phyloP scores from a whole-genome alignment of 2,113 vertebrate genomes.

The Mystacornis crossleyi region DNA sequence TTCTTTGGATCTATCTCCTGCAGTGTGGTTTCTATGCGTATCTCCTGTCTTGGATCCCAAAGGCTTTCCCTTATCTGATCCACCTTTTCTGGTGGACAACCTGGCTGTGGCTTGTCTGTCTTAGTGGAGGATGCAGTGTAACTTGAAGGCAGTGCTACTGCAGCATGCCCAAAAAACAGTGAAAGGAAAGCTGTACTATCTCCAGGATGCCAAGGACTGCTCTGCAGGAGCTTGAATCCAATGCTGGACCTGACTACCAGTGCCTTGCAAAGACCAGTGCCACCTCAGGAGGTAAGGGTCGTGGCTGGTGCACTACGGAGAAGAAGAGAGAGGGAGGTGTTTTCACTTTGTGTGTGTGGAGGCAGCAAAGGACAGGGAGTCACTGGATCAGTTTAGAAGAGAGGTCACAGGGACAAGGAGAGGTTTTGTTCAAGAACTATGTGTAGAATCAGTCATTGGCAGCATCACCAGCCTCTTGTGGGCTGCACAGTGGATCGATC shows the following conservation, averaged over 20 bases:
- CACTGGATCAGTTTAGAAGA: neutral
- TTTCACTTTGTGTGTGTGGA: neutral
- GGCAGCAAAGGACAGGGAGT: neutral
- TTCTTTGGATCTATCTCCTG: neutral
- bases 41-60: neutral
- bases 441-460: neutral
- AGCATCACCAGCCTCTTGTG: neutral
- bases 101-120: neutral
- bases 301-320: rapidly evolving
- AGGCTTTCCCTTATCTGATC: neutral
- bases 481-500: neutral
- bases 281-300: neutral
- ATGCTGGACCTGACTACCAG: neutral
- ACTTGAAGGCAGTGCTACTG: neutral
- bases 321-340: neutral
- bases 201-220: neutral
- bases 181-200: neutral
- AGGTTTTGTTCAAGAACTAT: neutral
- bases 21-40: neutral
- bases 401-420: neutral
- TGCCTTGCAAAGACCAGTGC: neutral
- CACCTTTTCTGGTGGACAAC: neutral
- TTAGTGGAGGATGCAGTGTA: neutral
- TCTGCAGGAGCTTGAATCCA: neutral
- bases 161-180: neutral